Base-by-base conservation (phyloP, 2,113 vertebrate genomes). In the Fulica atra region DNA sequence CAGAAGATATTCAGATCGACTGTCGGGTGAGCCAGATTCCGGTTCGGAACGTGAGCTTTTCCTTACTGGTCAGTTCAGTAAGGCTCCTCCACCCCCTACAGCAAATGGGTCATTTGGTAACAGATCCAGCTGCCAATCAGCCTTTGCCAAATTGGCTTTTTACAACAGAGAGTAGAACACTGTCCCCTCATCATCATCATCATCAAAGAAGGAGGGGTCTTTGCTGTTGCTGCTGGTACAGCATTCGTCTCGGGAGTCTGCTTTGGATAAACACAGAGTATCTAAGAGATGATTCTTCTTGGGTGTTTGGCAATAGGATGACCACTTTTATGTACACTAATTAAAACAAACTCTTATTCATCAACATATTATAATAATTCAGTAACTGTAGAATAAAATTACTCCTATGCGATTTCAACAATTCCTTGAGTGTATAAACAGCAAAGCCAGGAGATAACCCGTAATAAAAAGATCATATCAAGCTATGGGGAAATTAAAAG, bases 1-100 rank as follows among this genome's bases (percentile, higher is more conserved):
- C 97, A 98, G 98, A 98, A 98, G 97, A 97, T 96, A 98, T 97
- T 98, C 97, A 97, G 97, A 97, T 97, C 68, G 95, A 97, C 95
- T 87, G 97, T 96, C 97, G 78, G 5, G 84, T 87, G 96, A 95
- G 96, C 94, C 64, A 78, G 94, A 74, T 91, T 92, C 97, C 10
- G 69, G 94, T 86, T 95, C 8, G 18, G 88, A 91, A 53, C 53
- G 79, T 93, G n/a, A 51, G 95, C 92, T 84, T 95, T 93, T 94
- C 95, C 96, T 97, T 50, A 93, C 83, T 60, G 20, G 80, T 81
- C 95, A 61, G 82, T 72, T 88, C 59, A 96, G 97, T 83, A 94
- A 95, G 95, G 96, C 94, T 96, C 71, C 89, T 60, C 68, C 40
- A 54, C 79, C 94, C 92, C 97, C 82, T 59, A 81, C 57, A 89